Evolutionary conservation across 2,888 invertebrate species (phyloP).

Genomic region (Pogonocherus hispidulus): DNA sequence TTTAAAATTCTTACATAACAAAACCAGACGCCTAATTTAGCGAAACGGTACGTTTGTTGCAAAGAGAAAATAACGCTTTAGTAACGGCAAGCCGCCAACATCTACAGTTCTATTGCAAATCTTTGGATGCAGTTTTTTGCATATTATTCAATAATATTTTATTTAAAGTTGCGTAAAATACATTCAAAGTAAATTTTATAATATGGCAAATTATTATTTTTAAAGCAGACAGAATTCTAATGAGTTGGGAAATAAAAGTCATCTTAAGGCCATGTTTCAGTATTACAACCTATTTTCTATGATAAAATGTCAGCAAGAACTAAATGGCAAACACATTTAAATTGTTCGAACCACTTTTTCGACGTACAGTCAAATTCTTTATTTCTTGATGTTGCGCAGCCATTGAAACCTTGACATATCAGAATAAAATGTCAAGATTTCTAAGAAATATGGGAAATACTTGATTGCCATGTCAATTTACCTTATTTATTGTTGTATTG

Average conservation of each 20-base stretch:
- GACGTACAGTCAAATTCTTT: too few species aligned
- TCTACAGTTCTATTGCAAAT: not conserved
- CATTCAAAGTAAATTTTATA: not conserved
- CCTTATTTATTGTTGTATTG: too few species aligned
- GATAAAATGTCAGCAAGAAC: not conserved
- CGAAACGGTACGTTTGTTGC: slow-evolving; percentile 1
- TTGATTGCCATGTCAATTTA: too few species aligned
- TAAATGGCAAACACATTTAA: not conserved
- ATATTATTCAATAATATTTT: too few species aligned
- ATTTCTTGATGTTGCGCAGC: too few species aligned
- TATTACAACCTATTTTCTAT: not conserved
- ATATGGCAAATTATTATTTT: not conserved
- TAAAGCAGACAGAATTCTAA: not conserved
- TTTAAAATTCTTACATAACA: not conserved
- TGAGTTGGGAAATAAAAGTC: not conserved
- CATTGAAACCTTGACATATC: too few species aligned
- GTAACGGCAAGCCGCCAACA: not conserved
- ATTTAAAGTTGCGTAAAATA: too few species aligned
- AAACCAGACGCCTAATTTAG: slow-evolving; percentile 4
- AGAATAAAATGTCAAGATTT: too few species aligned
- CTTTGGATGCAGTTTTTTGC: not conserved
- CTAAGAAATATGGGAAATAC: too few species aligned
- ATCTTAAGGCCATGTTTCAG: not conserved
- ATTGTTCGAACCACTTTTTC: not conserved
- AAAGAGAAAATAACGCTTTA: slow-evolving; percentile 4